These are phyloP conservation scores for Dermatemys mawii DNA, from an alignment of 2,113 vertebrate genomes.

Conservation along the genomic window DNA sequence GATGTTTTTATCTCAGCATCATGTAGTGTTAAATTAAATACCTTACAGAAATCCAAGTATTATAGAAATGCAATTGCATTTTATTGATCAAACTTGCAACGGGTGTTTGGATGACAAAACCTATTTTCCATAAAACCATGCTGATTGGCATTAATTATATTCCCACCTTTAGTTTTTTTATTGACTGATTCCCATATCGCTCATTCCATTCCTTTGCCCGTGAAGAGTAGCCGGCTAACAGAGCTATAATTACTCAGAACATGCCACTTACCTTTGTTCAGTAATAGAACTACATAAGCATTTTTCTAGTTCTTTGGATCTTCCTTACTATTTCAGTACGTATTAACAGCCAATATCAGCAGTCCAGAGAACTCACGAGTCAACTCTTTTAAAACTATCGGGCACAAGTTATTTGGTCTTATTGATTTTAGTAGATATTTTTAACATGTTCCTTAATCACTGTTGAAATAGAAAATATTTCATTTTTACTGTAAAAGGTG, in stretches of 20 bases:
- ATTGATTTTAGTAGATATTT: background rate
- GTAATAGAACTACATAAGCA: constrained; percentile 5
- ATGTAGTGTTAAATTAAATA: background rate
- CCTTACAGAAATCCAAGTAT: background rate
- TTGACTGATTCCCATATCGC: constrained; percentile 19
- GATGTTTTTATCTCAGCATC: background rate
- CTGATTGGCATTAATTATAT: constrained; percentile 1
- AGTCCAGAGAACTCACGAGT: constrained; percentile 20
- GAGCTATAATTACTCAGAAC: constrained; percentile 29
- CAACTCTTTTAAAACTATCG: background rate
- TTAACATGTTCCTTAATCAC: background rate
- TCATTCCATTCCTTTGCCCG: constrained; percentile 51
- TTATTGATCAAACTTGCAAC: background rate
- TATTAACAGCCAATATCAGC: constrained; percentile 24
- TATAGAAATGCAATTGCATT: background rate
- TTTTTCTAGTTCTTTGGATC: background rate
- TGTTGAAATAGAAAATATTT: background rate
- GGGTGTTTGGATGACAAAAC: too few relatives aligned
- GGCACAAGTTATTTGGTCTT: background rate
- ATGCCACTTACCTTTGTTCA: constrained; percentile 36
- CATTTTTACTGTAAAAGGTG: background rate
- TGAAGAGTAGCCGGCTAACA: constrained; percentile 11
- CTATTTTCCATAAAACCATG: background rate
- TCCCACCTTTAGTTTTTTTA: background rate
- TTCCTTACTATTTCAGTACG: constrained; percentile 40